These are phyloP conservation scores for Philereme transversata DNA, from an alignment of 2,888 invertebrate genomes.

Conservation along the genomic window DNA sequence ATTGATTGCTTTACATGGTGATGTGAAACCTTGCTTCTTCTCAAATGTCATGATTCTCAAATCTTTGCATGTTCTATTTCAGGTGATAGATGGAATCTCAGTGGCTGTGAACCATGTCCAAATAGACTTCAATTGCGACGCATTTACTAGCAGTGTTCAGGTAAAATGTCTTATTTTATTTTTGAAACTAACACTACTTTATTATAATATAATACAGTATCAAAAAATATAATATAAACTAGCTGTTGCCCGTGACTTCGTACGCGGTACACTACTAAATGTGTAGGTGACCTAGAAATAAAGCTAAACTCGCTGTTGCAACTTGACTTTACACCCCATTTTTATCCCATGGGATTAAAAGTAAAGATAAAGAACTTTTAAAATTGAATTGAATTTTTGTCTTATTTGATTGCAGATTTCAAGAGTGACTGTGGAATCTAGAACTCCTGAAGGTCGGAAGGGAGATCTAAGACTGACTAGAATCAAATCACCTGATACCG, in stretches of 20 bases:
- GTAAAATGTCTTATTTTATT: slow-evolving; percentile 70
- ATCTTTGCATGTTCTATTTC: slow-evolving; percentile 35
- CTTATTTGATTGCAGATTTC: slow-evolving; percentile 87
- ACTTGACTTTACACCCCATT: too few species aligned
- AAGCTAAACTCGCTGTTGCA: too few species aligned
- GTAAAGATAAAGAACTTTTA: too few species aligned
- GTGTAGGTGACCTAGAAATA: too few species aligned
- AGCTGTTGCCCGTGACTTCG: too few species aligned
- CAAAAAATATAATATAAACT: too few species aligned
- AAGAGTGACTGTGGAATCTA: slow-evolving; percentile 96
- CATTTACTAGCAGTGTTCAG: slow-evolving; percentile 98
- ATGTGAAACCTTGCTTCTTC: too few species aligned
- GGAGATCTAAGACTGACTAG: slow-evolving; percentile 95
- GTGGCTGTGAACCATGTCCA: slow-evolving; percentile 97
- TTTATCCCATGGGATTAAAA: too few species aligned
- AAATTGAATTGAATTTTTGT: background rate
- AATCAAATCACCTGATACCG: slow-evolving; percentile 94
- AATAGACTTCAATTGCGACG: slow-evolving; percentile 96
- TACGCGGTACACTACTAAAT: too few species aligned
- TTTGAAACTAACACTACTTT: background rate
- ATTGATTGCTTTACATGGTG: too few species aligned
- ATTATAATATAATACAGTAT: too few species aligned
- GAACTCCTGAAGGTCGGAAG: slow-evolving; percentile 94
- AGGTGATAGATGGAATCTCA: slow-evolving; percentile 99
- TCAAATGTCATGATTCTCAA: too few species aligned